Conservation (phyloP, 2,888 invertebrate genomes). For the Dilophus febrilis region DNA sequence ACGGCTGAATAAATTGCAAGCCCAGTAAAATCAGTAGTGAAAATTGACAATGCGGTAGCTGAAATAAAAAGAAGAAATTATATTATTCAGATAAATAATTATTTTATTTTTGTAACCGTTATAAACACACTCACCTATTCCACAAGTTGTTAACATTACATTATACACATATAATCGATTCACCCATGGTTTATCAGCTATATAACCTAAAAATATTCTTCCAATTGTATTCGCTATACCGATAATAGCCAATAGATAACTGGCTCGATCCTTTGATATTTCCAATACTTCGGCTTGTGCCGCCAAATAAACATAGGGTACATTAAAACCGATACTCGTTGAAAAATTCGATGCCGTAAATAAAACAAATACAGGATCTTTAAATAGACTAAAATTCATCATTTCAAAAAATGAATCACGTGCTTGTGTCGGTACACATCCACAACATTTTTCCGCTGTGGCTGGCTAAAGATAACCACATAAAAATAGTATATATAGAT, state of each 20-base stretch:
- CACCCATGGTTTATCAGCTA: slow-evolving; percentile 78
- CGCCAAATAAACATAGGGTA: slow-evolving; percentile 78
- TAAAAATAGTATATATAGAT: slow-evolving; percentile 3
- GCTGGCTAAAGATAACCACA: slow-evolving; percentile 13
- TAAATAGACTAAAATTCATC: slow-evolving; percentile 71
- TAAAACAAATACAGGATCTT: slow-evolving; percentile 71
- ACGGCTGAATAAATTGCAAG: slow-evolving; percentile 60
- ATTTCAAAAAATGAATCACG: slow-evolving; percentile 57
- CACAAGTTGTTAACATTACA: slow-evolving; percentile 70
- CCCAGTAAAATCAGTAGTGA: slow-evolving; percentile 52
- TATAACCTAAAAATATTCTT: slow-evolving; percentile 69
- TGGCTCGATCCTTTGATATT: slow-evolving; percentile 39
- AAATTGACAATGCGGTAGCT: slow-evolving; percentile 68
- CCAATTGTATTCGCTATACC: slow-evolving; percentile 83
- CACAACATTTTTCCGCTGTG: slow-evolving; percentile 26
- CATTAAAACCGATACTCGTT: slow-evolving; percentile 77
- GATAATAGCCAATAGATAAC: slow-evolving; percentile 59
- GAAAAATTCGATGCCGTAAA: slow-evolving; percentile 85
- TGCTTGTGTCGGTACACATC: slow-evolving; percentile 47
- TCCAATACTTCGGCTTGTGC: slow-evolving; percentile 47
- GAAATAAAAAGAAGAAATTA: slow-evolving; percentile 17
- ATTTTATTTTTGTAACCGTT: slow-evolving; percentile 12
- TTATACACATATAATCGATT: slow-evolving; percentile 86
- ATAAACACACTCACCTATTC: slow-evolving; percentile 48
- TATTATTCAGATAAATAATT: not conserved